These are phyloP conservation scores for Dasyornis broadbenti DNA, from an alignment of 2,113 vertebrate species.

Conservation along the genomic window DNA sequence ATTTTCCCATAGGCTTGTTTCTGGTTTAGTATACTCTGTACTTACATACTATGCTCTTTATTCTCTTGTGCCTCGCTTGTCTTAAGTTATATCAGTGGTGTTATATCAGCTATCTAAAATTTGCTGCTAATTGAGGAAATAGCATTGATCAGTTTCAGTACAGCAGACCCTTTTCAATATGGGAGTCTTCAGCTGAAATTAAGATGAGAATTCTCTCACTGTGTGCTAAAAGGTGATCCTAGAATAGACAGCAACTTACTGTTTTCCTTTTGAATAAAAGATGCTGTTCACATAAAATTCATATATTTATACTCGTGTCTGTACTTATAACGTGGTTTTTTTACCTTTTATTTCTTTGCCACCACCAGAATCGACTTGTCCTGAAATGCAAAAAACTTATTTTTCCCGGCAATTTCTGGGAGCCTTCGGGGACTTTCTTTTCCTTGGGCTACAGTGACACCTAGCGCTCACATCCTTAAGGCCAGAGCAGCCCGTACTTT, in stretches of 20 bases:
- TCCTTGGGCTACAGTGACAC: slow-evolving; percentile 28
- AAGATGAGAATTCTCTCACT: background rate
- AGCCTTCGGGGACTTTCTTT: background rate
- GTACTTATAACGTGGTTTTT: background rate
- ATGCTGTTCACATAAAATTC: background rate
- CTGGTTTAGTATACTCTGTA: background rate
- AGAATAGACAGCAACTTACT: background rate
- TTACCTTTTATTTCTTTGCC: background rate
- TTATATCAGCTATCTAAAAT: background rate
- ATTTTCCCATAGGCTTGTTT: background rate
- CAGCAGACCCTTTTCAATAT: background rate
- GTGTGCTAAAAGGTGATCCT: background rate
- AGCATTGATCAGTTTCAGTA: background rate
- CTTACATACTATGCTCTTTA: background rate
- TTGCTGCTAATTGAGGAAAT: background rate
- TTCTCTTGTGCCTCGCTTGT: background rate
- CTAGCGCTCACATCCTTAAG: background rate
- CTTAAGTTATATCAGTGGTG: background rate
- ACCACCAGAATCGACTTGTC: background rate
- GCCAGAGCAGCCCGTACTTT: background rate
- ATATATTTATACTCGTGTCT: background rate
- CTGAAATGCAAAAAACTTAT: background rate
- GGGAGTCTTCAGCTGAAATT: background rate
- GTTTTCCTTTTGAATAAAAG: background rate
- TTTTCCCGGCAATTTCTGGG: background rate